Evolutionary conservation across 2,113 vertebrate genomes (phyloP).

Genomic region (Brachirus orientalis): DNA sequence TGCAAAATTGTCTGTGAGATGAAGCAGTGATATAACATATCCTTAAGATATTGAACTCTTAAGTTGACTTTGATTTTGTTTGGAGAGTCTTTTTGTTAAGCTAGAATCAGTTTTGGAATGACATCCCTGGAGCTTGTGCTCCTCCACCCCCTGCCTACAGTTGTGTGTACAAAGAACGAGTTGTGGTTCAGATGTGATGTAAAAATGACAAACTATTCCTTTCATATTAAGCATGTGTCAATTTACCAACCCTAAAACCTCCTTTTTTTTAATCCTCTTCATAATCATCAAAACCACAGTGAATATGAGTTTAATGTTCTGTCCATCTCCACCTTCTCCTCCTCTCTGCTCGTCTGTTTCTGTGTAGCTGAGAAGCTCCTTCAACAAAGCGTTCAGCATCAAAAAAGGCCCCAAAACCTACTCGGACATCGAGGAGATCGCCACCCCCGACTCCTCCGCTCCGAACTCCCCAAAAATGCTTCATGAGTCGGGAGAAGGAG

Average conservation of each 20-base stretch:
- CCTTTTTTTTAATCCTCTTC: not conserved
- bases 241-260: conserved; percentile 32
- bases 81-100: no score
- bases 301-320: no score
- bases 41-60: no score
- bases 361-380: conserved; percentile 91
- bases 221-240: conserved; percentile 35
- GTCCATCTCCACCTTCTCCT: not conserved
- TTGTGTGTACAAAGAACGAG: no score
- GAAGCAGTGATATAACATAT: no score
- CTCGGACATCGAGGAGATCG: conserved; percentile 95
- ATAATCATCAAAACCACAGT: no score
- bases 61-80: no score
- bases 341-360: conserved; percentile 25
- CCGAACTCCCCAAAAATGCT: conserved; percentile 93
- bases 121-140: no score
- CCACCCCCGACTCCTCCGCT: conserved; percentile 92
- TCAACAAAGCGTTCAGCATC: conserved; percentile 98
- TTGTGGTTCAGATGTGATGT: no score
- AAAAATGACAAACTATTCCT: conserved; percentile 26
- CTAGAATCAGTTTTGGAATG: no score
- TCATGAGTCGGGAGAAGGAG: conserved; percentile 81
- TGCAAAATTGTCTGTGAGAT: no score
- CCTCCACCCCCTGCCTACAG: no score
- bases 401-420: conserved; percentile 97